Percentiles rank a stretch among this genome's conserved stretches.
Evolutionary conservation across 2,888 invertebrate genomes (phyloP).

Genomic region (Agrochola circellaris): DNA sequence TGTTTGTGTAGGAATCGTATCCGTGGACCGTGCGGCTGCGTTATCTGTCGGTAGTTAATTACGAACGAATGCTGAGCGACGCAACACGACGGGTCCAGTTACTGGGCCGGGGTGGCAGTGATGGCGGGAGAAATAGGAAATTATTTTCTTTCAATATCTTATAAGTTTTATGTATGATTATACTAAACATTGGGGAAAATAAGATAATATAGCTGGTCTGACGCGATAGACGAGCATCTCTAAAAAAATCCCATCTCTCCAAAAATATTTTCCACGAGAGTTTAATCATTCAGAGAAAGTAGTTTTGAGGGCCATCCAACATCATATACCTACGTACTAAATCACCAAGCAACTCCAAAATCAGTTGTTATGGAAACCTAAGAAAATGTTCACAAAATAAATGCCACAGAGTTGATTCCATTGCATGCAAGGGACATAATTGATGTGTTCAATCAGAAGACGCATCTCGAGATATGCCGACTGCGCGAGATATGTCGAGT

Average conservation of each 20-base stretch:
- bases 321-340: background rate
- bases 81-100: conserved; percentile 44
- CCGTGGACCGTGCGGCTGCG: conserved; percentile 31
- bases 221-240: background rate
- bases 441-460: conserved; percentile 58
- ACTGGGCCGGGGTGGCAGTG: conserved; percentile 31
- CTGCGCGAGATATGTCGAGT: conserved; percentile 30
- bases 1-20: conserved; percentile 58
- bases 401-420: conserved; percentile 5
- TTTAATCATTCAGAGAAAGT: background rate
- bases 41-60: conserved; percentile 64
- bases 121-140: conserved; percentile 3
- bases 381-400: background rate
- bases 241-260: background rate
- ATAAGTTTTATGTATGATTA: background rate
- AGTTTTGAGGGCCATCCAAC: background rate
- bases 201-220: no score
- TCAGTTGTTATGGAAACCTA: background rate
- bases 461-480: conserved; percentile 29
- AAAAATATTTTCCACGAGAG: background rate
- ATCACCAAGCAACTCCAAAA: background rate
- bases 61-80: conserved; percentile 51
- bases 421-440: conserved; percentile 18
- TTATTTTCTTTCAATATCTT: background rate
- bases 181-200: background rate